Base-by-base conservation (phyloP, 1,140 invertebrate genomes). In the Drosophila cardini region DNA sequence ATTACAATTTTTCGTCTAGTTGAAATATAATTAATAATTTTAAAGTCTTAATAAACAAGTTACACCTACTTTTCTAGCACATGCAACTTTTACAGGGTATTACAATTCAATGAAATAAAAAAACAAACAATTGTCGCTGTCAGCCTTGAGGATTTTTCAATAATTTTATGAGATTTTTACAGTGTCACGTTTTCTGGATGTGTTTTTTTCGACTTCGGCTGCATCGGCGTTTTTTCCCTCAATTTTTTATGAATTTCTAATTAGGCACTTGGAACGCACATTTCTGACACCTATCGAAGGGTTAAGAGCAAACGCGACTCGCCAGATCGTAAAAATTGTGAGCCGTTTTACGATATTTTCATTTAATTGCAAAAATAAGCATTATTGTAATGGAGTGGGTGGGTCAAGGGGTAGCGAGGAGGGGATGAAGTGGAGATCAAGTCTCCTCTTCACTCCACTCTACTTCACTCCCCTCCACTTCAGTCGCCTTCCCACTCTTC, bases 341-440 rank as follows among this genome's bases (percentile, higher is more conserved):
- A 60, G 76, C 65, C 53, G 75, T 81, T 85, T 85, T 86, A 85
- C 82, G 81, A 82, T 79, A 78, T 81, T 86, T 85, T 86, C 86
- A 85, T 85, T 81, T 86, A 85, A 85, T 85, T 86, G 81, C 82
- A 78, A 78, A 72, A 76, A 73, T 74, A 63, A 52, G 63, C 81
- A 80, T 73, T 77, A 67, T 56, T 58, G 61, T 76, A 69, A 68
- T 83, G 56, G 75, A 70, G 57, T n/a, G 60, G 46, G 40, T 16
- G 48, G 55, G 15, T 26, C 21, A 4, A 2, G 1, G 42, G 38
- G n/a, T 10, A 10, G 34, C 4, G n/a, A 2, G 4, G 21, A 26
- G 21, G 21, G 5, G 21, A 5, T 26, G 21, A 5, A n/a, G n/a
- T n/a, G 21, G 21, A 26, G 8, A 38, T 10, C 52, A 50, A 16